Conservation (phyloP, 64 coral and sea anemone species). For the Exaiptasia diaphana region DNA sequence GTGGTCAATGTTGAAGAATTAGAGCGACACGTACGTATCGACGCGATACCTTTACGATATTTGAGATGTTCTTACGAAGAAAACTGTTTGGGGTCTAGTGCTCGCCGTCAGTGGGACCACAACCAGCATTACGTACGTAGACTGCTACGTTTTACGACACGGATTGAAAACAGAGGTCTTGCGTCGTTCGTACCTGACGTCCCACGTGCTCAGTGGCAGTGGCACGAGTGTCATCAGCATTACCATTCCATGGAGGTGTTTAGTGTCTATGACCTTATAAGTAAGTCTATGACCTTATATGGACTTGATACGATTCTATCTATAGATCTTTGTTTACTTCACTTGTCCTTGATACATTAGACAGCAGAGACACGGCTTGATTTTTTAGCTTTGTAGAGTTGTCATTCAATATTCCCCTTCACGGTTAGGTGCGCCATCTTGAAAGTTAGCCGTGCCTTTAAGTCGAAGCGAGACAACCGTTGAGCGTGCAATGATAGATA, state of each 20-base stretch:
- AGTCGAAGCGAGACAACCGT: too few species aligned
- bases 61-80: slow-evolving; percentile 76
- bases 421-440: too few species aligned
- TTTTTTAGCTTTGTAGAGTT: too few species aligned
- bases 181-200: slow-evolving; percentile 59
- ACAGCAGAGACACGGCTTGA: too few species aligned
- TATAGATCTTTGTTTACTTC: too few species aligned
- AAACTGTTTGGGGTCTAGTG: slow-evolving; percentile 67
- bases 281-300: too few species aligned
- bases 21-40: not conserved
- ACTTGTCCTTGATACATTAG: too few species aligned
- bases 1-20: slow-evolving; percentile 55
- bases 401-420: too few species aligned
- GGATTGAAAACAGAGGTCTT: slow-evolving; percentile 73
- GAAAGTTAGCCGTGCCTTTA: too few species aligned
- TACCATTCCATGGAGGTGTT: slow-evolving; percentile 95
- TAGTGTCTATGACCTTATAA: slow-evolving; percentile 74
- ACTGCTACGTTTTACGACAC: slow-evolving; percentile 71
- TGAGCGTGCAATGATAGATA: too few species aligned
- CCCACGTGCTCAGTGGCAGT: slow-evolving; percentile 61
- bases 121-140: not conserved
- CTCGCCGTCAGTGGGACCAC: not conserved
- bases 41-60: slow-evolving; percentile 1
- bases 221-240: slow-evolving; percentile 82
- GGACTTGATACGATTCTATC: too few species aligned